A percentile compares a stretch with the other conserved stretches of the same genome.
Conservation (phyloP, 2,113 vertebrate species). For the Naja naja region DNA sequence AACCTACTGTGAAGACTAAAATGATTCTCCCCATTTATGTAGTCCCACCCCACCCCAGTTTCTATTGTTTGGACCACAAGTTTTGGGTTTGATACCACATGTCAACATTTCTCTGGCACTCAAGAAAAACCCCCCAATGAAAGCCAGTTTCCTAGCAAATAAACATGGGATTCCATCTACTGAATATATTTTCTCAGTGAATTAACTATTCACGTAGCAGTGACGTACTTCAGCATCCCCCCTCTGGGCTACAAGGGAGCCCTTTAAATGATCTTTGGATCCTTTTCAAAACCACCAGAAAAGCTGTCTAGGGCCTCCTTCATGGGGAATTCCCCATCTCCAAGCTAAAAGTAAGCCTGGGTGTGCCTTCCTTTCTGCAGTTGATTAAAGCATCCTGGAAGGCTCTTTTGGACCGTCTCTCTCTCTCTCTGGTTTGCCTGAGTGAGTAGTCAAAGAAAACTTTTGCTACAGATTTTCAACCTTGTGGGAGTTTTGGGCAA, state of each 20-base stretch:
- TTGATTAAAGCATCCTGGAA: conserved; percentile 38
- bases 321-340: conserved; percentile 76
- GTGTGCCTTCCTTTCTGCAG: conserved; percentile 62
- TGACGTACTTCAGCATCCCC: not conserved
- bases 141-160: not conserved
- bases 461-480: not conserved
- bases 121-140: not conserved
- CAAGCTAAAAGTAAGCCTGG: conserved; percentile 70
- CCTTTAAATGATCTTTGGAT: conserved; percentile 67
- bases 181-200: conserved; percentile 19
- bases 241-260: conserved; percentile 51
- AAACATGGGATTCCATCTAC: conserved; percentile 25
- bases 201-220: conserved; percentile 49
- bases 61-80: not conserved
- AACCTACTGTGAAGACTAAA: not conserved
- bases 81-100: not conserved
- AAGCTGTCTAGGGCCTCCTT: conserved; percentile 67
- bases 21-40: not conserved
- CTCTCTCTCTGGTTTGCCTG: not conserved
- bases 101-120: not conserved
- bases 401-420: not conserved
- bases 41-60: not conserved
- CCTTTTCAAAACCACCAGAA: conserved; percentile 56
- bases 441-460: conserved; percentile 57
- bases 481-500: accelerated